Conservation (phyloP, 2,113 vertebrate genomes). For the Sinocyclocheilus anshuiensis region DNA sequence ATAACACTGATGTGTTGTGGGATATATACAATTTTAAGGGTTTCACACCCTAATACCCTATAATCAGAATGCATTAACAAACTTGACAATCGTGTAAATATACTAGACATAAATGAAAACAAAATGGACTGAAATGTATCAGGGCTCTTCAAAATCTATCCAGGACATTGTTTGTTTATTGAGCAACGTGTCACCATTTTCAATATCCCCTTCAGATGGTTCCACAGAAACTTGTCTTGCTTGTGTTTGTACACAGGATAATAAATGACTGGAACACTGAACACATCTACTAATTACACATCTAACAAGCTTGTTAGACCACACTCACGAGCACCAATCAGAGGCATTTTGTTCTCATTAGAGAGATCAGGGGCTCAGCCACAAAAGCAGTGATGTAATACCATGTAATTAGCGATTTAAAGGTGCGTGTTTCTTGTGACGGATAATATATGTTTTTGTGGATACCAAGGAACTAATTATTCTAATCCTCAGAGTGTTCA, state of each 20-base stretch:
- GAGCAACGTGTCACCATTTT: not conserved
- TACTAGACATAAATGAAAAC: not conserved
- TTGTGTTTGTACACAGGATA: conserved; percentile 12
- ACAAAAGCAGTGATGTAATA: conserved; percentile 23
- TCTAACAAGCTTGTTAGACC: conserved; percentile 31
- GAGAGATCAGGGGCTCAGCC: not conserved
- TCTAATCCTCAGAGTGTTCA: not conserved
- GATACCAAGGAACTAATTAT: conserved; percentile 4
- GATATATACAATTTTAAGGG: too few species aligned
- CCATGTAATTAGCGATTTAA: conserved; percentile 21
- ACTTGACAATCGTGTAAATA: not conserved
- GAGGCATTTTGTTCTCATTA: conserved; percentile 4
- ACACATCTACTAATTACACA: not conserved
- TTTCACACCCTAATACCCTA: too few species aligned
- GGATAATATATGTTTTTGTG: conserved; percentile 35
- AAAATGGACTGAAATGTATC: not conserved
- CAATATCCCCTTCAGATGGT: not conserved
- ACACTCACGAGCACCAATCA: conserved; percentile 21
- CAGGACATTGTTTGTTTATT: not conserved
- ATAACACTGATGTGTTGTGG: too few species aligned
- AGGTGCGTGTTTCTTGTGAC: conserved; percentile 9
- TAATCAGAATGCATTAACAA: not conserved
- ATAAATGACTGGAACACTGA: not conserved
- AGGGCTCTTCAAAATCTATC: not conserved
- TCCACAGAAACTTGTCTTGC: not conserved